These are phyloP conservation scores for Vesta saturnalis DNA, from an alignment of 2,888 invertebrate genomes.

Conservation along the genomic window DNA sequence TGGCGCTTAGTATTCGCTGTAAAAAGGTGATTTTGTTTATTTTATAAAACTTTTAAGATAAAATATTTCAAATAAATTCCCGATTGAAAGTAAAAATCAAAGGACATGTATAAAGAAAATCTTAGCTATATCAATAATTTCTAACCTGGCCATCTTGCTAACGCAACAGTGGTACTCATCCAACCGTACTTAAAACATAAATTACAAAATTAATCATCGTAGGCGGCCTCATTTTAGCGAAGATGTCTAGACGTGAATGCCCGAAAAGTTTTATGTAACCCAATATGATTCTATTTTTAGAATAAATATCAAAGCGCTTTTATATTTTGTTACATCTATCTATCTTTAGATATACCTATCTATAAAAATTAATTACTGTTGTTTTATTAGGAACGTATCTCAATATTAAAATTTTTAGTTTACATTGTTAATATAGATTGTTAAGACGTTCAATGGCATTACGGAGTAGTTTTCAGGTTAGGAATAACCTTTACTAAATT, in stretches of 20 bases:
- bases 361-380: no score
- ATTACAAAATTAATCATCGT: conserved; percentile 39
- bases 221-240: conserved; percentile 38
- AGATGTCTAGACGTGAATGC: conserved; percentile 37
- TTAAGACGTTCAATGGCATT: no score
- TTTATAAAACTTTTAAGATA: no score
- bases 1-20: neutral
- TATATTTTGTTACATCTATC: neutral
- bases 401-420: no score
- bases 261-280: conserved; percentile 30
- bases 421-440: no score
- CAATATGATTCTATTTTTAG: conserved; percentile 31
- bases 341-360: neutral
- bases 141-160: conserved; percentile 11
- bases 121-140: conserved; percentile 6
- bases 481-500: no score
- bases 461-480: no score
- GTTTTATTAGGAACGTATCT: no score
- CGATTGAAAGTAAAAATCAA: neutral
- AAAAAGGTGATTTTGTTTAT: neutral
- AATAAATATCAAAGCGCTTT: conserved; percentile 14
- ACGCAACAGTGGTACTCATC: conserved; percentile 27
- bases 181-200: conserved; percentile 36
- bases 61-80: neutral
- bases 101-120: conserved; percentile 13